phyloP scores from a whole-genome alignment of 2,888 invertebrate genomes.

The Lithophane ornitopus region DNA sequence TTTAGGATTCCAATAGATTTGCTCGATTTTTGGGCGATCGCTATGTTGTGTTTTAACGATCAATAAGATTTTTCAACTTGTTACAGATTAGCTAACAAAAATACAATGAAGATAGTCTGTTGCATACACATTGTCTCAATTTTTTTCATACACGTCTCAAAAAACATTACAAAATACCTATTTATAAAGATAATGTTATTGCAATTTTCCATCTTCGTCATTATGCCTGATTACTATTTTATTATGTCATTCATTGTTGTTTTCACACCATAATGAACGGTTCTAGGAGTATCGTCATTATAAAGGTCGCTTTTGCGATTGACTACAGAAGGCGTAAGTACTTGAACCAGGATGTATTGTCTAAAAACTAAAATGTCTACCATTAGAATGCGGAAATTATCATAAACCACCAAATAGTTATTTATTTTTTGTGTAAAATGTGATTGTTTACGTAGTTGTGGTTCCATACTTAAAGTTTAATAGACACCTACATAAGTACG shows the following conservation, averaged over 20 bases:
- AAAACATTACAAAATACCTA: not conserved
- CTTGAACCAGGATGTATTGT: slow-evolving; percentile 42
- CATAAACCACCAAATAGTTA: slow-evolving; percentile 13
- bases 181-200: not conserved
- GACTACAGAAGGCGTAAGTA: slow-evolving; percentile 2
- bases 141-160: not conserved
- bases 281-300: not conserved
- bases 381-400: slow-evolving; percentile 47
- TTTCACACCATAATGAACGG: slow-evolving; percentile 14
- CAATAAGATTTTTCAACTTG: not conserved
- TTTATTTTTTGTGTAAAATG: slow-evolving; percentile 16
- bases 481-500: not conserved
- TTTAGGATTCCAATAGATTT: no score
- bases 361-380: slow-evolving; percentile 24
- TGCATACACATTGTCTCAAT: no score
- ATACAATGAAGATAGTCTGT: not conserved
- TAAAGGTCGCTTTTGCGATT: slow-evolving; percentile 10
- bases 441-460: not conserved
- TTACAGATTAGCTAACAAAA: not conserved
- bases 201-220: not conserved
- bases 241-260: slow-evolving; percentile 1
- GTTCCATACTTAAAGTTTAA: not conserved
- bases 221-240: not conserved
- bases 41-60: not conserved
- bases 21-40: not conserved